Base-by-base conservation (phyloP, 2,113 vertebrate genomes). In the Salvelinus namaycush region DNA sequence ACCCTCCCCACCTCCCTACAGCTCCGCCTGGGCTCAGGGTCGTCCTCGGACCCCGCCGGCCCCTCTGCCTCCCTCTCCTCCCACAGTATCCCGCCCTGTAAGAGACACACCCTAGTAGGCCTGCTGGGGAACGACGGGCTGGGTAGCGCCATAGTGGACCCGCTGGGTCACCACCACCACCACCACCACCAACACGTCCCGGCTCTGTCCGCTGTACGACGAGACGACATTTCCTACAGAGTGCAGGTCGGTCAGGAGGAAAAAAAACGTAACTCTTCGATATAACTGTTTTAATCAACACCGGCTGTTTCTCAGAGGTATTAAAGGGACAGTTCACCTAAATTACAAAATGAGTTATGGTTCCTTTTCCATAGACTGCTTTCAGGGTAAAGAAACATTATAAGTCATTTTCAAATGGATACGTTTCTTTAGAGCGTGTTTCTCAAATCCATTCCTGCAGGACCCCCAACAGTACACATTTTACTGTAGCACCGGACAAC, bases 81-180 rank as follows among this genome's bases (percentile, higher is more conserved):
- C 91, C 97, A 99, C 91, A 98, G 96, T 93, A 97, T 99, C 93
- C 97, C 96, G 0, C 96, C 96, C 86, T 98, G 96, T 92, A 99
- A 99, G 78, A 95, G 97, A 66, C 95, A 96, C 86, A 94, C 97
- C 13, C 93, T 99, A 39, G 96, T 95, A 79, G 97, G 97, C 77
- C 95, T 99, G 81, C 94, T 99, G 76, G 96, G 96, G 78, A 96
- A 93, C 31, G 97, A 98, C 70, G 93, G 94, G 74, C 82, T 93
- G 76, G 77, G 89, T 77, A 91, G 94, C 77, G 84, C 90, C 22
- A 93, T 94, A 4, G 16, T 8, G 1, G 54, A 20, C 70, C 54
- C 86, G 85, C 83, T 44, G 9, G 39, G 34, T 18, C 51, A 54
- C 1, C 11, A 54, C 14, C 39, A 66, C 39, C 84, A 26, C 26